Evolutionary conservation across 2,888 invertebrate genomes (phyloP).

Genomic region (Drosophila infuscata): DNA sequence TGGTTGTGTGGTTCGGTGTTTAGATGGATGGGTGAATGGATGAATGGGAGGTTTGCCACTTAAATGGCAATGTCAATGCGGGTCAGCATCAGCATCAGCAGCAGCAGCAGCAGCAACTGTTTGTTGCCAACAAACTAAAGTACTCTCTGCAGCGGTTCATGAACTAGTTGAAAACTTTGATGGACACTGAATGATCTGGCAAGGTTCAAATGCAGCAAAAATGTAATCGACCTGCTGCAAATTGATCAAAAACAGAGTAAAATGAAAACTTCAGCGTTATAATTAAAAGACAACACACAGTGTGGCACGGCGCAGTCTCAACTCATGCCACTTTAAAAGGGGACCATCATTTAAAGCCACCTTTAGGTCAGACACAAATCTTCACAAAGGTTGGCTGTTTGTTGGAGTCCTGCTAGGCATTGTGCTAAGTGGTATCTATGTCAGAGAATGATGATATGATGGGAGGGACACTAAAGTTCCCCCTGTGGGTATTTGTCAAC

Average conservation of each 20-base stretch:
- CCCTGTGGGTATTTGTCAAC: slow-evolving; percentile 73
- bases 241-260: slow-evolving; percentile 9
- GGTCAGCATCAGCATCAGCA: slow-evolving; percentile 56
- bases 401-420: neutral
- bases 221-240: slow-evolving; percentile 5
- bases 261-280: neutral
- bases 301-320: neutral
- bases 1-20: slow-evolving; percentile 1
- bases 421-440: slow-evolving; percentile 34
- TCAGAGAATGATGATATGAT: slow-evolving; percentile 38
- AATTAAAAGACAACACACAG: slow-evolving; percentile 47
- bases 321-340: slow-evolving; percentile 16
- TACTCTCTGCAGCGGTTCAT: slow-evolving; percentile 16
- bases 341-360: slow-evolving; percentile 26
- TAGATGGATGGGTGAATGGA: slow-evolving; percentile 5
- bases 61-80: slow-evolving; percentile 66
- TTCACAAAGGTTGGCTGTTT: slow-evolving; percentile 55
- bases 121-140: slow-evolving; percentile 23
- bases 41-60: slow-evolving; percentile 25
- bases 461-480: slow-evolving; percentile 22
- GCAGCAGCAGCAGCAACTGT: slow-evolving; percentile 22
- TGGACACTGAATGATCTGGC: slow-evolving; percentile 17
- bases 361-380: slow-evolving; percentile 55
- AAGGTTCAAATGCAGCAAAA: slow-evolving; percentile 2
- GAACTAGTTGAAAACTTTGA: slow-evolving; percentile 23